Base-by-base conservation (phyloP, 2,888 invertebrate genomes). In the Druceiella hillmani region DNA sequence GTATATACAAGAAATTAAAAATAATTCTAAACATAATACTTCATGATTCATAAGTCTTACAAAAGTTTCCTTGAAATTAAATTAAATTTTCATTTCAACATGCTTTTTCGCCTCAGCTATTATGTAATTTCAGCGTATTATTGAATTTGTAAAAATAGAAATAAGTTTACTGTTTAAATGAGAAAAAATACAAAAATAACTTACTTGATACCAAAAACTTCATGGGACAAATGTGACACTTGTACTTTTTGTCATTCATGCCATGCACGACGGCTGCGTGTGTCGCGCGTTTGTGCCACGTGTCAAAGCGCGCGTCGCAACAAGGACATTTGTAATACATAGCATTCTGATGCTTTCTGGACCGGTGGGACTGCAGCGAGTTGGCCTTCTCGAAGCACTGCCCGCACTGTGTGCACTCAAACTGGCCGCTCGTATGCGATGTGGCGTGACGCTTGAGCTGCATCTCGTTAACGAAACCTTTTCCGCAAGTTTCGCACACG, bases 401-500 rank as follows among this genome's bases (percentile, higher is more conserved):
- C 10, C 42, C 43, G 10, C 52, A 52, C 5, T 20, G 26, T 1
- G 40, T 38, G 15, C 52, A 52, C 7, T 40, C 39, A 27, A 51
- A 51, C 1, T 45, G 46, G 1, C 51, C 52, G 3, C 31, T 42
- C 7, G 41, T 43, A 36, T 52, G 52, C 0, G 49, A 48, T 0
- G 44, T 43, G 40, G 42, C 41, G 36, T 52, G 52, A 1, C 52
- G 42, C 16, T 50, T 50, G 2, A 52, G 42, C 5, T 47, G 41
- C 9, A 44, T 45, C 33, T 48, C 47, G 0, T 49, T 50, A 3
- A 46, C 7, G 35, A 45, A 52, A 50, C 50, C 52, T 46, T 52
- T 52, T 0, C 52, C 52, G 24, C 52, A 52, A 7, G 42, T 29
- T 4, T 51, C 50, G 15, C 52, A 52, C 4, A 52, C 49, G 28